phyloP scores from a whole-genome alignment of 2,797 vertebrate genomes.

The Centroberyx gerrardi region DNA sequence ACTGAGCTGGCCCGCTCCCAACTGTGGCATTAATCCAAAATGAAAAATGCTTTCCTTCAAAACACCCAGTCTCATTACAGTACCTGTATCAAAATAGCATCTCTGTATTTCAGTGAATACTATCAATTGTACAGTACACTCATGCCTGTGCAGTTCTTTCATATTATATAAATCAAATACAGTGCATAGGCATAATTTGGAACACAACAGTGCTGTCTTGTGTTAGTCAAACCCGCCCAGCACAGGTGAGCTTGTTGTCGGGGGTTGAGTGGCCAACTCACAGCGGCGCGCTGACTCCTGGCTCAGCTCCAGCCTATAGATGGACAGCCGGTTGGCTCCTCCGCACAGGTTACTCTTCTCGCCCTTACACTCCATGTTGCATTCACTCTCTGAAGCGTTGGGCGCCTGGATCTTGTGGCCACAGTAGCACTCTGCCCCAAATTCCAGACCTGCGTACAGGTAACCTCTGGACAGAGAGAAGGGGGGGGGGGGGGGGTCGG shows the following conservation, averaged over 20 bases:
- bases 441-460: slow-evolving; percentile 95
- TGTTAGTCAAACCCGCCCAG: background rate
- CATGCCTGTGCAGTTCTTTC: slow-evolving; percentile 10
- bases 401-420: slow-evolving; percentile 95
- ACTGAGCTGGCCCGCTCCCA: slow-evolving; percentile 54
- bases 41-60: slow-evolving; percentile 45
- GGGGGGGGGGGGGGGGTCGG: too few relatives aligned
- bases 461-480: slow-evolving; percentile 88
- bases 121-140: background rate
- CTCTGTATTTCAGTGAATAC: slow-evolving; percentile 4
- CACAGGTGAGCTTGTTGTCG: slow-evolving; percentile 1
- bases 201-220: background rate
- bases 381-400: slow-evolving; percentile 91
- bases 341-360: slow-evolving; percentile 92
- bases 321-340: slow-evolving; percentile 93
- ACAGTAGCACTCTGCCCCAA: slow-evolving; percentile 97
- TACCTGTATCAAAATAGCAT: slow-evolving; percentile 22
- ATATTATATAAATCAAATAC: background rate
- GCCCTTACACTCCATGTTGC: slow-evolving; percentile 97
- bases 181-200: background rate
- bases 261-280: slow-evolving; percentile 81
- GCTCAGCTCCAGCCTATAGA: slow-evolving; percentile 96
- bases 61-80: slow-evolving; percentile 18
- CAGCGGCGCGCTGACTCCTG: slow-evolving; percentile 95
- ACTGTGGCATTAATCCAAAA: slow-evolving; percentile 57